Conservation (phyloP, 2,797 vertebrate genomes). For the Clarias platycephalus region DNA sequence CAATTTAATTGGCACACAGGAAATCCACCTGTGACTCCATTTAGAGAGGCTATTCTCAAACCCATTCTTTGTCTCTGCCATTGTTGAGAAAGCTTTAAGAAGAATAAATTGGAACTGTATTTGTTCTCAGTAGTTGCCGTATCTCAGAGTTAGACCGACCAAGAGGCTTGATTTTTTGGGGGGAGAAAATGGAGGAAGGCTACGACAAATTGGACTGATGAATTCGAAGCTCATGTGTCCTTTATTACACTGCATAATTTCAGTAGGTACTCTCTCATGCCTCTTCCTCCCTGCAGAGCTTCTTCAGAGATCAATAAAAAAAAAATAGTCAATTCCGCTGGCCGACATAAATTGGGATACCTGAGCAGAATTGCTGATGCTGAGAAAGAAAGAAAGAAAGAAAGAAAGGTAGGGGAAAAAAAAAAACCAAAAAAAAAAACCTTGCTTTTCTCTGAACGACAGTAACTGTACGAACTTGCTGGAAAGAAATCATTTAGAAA, state of each 20-base stretch:
- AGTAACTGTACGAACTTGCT: slow-evolving; percentile 43
- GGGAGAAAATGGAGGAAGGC: slow-evolving; percentile 2
- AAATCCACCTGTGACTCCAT: slow-evolving; percentile 31
- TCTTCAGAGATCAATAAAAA: slow-evolving; percentile 40
- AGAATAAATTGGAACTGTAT: slow-evolving; percentile 6
- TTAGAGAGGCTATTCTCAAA: slow-evolving; percentile 6
- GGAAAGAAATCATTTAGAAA: slow-evolving; percentile 50
- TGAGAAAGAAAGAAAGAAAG: neutral
- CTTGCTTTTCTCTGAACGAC: slow-evolving; percentile 18
- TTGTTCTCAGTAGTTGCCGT: neutral
- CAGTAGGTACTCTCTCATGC: slow-evolving; percentile 34
- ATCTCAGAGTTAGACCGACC: slow-evolving; percentile 4
- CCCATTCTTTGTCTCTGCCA: neutral
- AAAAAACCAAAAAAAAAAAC: slow-evolving; percentile 10
- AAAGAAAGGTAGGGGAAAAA: too few species aligned
- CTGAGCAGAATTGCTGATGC: slow-evolving; percentile 5
- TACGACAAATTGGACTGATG: neutral
- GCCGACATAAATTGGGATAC: slow-evolving; percentile 31
- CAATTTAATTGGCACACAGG: slow-evolving; percentile 25
- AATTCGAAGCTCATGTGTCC: slow-evolving; percentile 16
- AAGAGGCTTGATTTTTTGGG: neutral
- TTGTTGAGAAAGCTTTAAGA: neutral
- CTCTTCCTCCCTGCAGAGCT: neutral
- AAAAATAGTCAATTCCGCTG: slow-evolving; percentile 13
- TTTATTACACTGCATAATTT: slow-evolving; percentile 24